phyloP scores from a whole-genome alignment of 1,140 invertebrate genomes.

The Drosophila aff. region DNA sequence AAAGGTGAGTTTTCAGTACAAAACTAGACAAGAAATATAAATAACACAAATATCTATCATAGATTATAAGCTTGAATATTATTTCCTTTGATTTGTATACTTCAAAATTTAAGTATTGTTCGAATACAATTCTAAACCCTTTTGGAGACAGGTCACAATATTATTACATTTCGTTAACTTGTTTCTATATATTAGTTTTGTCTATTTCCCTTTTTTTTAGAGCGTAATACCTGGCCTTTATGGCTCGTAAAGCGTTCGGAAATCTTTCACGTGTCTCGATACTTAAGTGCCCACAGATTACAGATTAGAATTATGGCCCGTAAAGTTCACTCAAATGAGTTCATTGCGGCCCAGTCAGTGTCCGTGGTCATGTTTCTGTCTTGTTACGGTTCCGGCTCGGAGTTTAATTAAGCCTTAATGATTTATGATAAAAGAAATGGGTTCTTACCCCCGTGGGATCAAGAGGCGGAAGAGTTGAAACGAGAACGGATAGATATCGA shows the following conservation, averaged over 20 bases:
- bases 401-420: slow-evolving; percentile 68
- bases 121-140: too few species aligned
- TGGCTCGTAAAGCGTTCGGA: slow-evolving; percentile 50
- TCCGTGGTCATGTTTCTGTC: slow-evolving; percentile 28
- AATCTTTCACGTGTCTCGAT: slow-evolving; percentile 56
- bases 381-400: slow-evolving; percentile 62
- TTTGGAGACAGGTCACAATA: too few species aligned
- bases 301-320: slow-evolving; percentile 76
- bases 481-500: slow-evolving; percentile 26
- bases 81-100: neutral
- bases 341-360: slow-evolving; percentile 39
- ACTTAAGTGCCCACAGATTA: slow-evolving; percentile 57
- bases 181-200: neutral
- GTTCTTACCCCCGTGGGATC: slow-evolving; percentile 6
- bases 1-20: slow-evolving; percentile 57
- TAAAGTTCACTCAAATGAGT: slow-evolving; percentile 65
- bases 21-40: neutral
- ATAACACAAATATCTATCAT: neutral
- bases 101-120: neutral
- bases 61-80: neutral
- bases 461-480: slow-evolving; percentile 29
- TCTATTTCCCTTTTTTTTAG: slow-evolving; percentile 19
- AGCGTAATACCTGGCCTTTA: slow-evolving; percentile 21
- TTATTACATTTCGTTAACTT: neutral
- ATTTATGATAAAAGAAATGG: slow-evolving; percentile 63